Evolutionary conservation across 2,888 invertebrate genomes (phyloP).

Genomic region (Tenthredo notha): DNA sequence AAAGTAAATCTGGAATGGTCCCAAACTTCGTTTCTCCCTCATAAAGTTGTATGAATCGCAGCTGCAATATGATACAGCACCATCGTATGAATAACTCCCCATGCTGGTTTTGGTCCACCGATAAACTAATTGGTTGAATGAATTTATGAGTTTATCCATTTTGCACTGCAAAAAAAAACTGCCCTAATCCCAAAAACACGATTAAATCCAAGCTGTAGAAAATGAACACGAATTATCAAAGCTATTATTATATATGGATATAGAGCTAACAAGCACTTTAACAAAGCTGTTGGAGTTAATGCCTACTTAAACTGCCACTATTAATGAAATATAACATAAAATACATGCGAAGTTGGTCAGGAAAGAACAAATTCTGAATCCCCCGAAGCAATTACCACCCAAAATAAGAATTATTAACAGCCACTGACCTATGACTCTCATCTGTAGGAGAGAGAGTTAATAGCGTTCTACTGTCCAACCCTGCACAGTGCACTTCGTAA

Average conservation of each 20-base stretch:
- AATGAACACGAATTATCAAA: slow-evolving; percentile 18
- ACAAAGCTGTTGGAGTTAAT: slow-evolving; percentile 41
- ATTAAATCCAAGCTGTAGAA: slow-evolving; percentile 35
- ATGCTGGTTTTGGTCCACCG: slow-evolving; percentile 31
- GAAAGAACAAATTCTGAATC: slow-evolving; percentile 8
- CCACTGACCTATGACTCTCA: not conserved
- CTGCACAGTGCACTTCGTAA: slow-evolving; percentile 25
- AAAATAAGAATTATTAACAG: not conserved
- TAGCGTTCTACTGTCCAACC: not conserved
- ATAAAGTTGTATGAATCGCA: not conserved
- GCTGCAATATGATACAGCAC: not conserved
- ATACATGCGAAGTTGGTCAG: slow-evolving; percentile 51
- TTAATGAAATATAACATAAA: slow-evolving; percentile 43
- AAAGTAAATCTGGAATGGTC: slow-evolving; percentile 20
- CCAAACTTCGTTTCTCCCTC: not conserved
- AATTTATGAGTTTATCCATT: not conserved
- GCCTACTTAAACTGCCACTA: slow-evolving; percentile 37
- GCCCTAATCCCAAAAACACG: slow-evolving; percentile 5
- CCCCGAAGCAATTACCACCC: not conserved
- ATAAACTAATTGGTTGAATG: slow-evolving; percentile 38
- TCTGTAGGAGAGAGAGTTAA: not conserved
- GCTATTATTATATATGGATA: slow-evolving; percentile 2
- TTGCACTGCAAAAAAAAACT: slow-evolving; percentile 27
- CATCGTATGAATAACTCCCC: slow-evolving; percentile 20
- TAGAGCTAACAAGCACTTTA: slow-evolving; percentile 46